A percentile compares a stretch with the other conserved stretches of the same genome.
These are phyloP conservation scores for Nymphalis urticae DNA, from an alignment of 2,888 invertebrate genomes.

Conservation along the genomic window DNA sequence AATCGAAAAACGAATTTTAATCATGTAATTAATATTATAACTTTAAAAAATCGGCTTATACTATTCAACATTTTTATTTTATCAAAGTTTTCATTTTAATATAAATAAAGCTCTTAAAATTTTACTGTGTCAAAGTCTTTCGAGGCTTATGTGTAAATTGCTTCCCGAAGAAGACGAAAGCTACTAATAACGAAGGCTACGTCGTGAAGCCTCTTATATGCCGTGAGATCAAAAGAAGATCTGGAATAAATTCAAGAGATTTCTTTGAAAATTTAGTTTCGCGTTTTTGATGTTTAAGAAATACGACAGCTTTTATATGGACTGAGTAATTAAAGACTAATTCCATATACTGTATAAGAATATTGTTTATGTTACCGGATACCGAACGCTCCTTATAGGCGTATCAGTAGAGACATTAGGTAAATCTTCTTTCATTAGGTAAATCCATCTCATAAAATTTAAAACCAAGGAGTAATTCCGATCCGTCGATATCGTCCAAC, in stretches of 20 bases:
- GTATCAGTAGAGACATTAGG: no score
- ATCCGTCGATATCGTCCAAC: no score
- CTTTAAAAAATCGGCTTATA: not conserved
- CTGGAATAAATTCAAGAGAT: constrained; percentile 25
- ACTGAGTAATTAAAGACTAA: not conserved
- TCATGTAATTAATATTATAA: not conserved
- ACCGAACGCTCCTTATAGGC: no score
- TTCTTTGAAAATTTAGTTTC: constrained; percentile 25
- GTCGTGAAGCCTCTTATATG: constrained; percentile 20
- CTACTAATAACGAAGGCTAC: constrained; percentile 28
- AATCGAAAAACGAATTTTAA: not conserved
- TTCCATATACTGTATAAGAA: no score
- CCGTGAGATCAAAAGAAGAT: constrained; percentile 27
- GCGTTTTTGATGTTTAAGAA: constrained; percentile 12
- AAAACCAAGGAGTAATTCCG: no score
- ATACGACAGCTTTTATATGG: not conserved
- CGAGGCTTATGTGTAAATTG: constrained; percentile 21
- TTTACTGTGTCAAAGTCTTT: constrained; percentile 12
- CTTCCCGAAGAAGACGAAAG: constrained; percentile 21
- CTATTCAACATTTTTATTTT: not conserved
- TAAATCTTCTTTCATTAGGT: no score
- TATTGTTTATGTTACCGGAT: no score
- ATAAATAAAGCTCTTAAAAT: not conserved
- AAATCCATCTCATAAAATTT: no score
- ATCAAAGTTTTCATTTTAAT: not conserved